phyloP scores from a whole-genome alignment of 2,888 invertebrate genomes.

The Mellilla xanthometata region DNA sequence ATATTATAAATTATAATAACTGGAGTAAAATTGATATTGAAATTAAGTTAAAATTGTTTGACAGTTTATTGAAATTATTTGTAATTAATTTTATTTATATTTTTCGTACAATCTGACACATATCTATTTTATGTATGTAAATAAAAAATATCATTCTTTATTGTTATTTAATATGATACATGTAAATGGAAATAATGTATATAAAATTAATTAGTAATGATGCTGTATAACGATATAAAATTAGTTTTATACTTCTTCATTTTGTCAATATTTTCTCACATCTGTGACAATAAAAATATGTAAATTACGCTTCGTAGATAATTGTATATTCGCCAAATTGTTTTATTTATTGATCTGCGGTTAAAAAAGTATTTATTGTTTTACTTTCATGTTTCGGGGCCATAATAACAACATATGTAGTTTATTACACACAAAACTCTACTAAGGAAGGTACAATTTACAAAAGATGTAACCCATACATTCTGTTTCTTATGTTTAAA shows the following conservation, averaged over 20 bases:
- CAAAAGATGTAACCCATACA: too few species aligned
- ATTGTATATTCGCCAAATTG: constrained; percentile 69
- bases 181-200: constrained; percentile 58
- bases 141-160: constrained; percentile 55
- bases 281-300: constrained; percentile 78
- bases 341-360: too few species aligned
- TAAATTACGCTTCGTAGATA: constrained; percentile 78
- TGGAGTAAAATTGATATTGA: too few species aligned
- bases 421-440: too few species aligned
- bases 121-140: constrained; percentile 73
- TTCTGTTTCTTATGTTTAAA: too few species aligned
- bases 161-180: constrained; percentile 55
- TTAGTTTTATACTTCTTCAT: constrained; percentile 40
- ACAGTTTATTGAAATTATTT: too few species aligned
- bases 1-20: too few species aligned
- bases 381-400: constrained; percentile 24
- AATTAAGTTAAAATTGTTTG: too few species aligned
- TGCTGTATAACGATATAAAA: constrained; percentile 37
- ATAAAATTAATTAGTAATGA: constrained; percentile 43
- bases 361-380: too few species aligned
- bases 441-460: too few species aligned
- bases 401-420: too few species aligned
- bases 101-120: constrained; percentile 62
- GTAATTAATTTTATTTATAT: too few species aligned
- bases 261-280: constrained; percentile 66